phyloP scores from a whole-genome alignment of 2,113 vertebrate species.

The Psittacus erithacus region DNA sequence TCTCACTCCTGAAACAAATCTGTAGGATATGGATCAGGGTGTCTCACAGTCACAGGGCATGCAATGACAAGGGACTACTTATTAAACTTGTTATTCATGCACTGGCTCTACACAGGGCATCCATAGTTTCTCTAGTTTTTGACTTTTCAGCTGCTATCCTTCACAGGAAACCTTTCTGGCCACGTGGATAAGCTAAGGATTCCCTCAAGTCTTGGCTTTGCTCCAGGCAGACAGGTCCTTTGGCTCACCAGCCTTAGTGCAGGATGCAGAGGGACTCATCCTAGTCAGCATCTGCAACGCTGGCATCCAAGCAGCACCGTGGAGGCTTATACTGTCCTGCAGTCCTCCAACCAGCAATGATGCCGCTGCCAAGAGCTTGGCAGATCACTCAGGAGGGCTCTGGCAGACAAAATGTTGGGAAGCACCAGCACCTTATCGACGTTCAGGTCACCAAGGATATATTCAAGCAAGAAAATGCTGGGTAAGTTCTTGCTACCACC shows the following conservation, averaged over 20 bases:
- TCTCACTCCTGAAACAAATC: neutral
- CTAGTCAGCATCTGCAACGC: neutral
- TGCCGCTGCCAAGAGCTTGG: neutral
- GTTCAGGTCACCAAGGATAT: neutral
- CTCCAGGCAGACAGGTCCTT: neutral
- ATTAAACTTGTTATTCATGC: neutral
- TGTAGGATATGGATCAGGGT: neutral
- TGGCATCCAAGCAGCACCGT: accelerated
- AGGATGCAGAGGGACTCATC: neutral
- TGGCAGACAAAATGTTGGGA: neutral
- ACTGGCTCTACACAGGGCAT: neutral
- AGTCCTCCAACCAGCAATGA: neutral
- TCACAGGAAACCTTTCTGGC: neutral
- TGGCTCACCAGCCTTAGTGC: neutral
- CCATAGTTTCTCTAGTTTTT: neutral
- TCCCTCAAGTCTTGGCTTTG: neutral
- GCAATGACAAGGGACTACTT: neutral
- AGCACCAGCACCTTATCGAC: neutral
- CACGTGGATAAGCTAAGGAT: neutral
- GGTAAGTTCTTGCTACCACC: neutral
- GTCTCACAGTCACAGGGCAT: neutral
- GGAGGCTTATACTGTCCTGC: neutral
- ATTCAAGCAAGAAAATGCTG: neutral
- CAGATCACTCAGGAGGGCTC: neutral
- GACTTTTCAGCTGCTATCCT: neutral